Conservation (phyloP, 2,113 vertebrate genomes). For the Salvelinus alpinus region DNA sequence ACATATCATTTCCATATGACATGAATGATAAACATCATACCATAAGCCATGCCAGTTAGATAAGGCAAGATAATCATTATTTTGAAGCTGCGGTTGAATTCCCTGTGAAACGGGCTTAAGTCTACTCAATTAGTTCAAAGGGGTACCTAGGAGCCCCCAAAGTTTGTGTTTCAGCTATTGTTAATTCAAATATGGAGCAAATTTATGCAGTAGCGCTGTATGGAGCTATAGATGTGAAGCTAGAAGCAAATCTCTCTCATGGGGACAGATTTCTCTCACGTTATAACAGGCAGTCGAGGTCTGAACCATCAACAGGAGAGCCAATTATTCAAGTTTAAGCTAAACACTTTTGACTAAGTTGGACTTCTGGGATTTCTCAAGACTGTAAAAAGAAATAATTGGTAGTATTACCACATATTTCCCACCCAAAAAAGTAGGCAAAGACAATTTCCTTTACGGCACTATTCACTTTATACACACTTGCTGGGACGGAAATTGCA, state of each 20-base stretch:
- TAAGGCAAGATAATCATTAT: no score
- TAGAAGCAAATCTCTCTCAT: background rate
- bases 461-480: background rate
- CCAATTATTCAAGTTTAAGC: constrained; percentile 4
- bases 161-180: background rate
- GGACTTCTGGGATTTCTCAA: background rate
- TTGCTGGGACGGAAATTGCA: background rate
- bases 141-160: background rate
- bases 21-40: no score
- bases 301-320: constrained; percentile 3
- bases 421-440: background rate
- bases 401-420: background rate
- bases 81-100: no score
- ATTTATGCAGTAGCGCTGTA: background rate
- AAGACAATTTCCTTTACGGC: background rate
- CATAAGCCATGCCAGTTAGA: no score
- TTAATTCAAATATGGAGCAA: constrained; percentile 1
- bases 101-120: no score
- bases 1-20: no score
- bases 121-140: background rate
- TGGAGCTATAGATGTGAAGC: background rate
- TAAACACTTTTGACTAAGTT: constrained; percentile 8
- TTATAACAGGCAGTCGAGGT: constrained; percentile 1
- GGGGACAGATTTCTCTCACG: background rate
- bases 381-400: constrained; percentile 12